phyloP scores from a whole-genome alignment of 2,888 invertebrate species.

The Phania funesta region DNA sequence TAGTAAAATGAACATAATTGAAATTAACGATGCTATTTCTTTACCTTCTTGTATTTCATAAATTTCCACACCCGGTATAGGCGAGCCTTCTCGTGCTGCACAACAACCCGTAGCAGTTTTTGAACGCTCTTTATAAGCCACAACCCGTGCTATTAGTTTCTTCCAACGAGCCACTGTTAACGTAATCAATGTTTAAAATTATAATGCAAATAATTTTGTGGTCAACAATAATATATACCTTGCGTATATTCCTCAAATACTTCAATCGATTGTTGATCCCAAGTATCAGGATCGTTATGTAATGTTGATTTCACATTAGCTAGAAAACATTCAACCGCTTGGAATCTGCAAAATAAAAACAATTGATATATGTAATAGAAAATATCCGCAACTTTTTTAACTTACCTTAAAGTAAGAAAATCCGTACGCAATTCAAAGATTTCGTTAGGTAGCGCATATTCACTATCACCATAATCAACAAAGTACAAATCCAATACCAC shows the following conservation, averaged over 20 bases:
- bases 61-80: conserved; percentile 89
- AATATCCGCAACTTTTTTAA: background rate
- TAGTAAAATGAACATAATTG: background rate
- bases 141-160: conserved; percentile 87
- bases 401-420: conserved; percentile 79
- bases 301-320: conserved; percentile 85
- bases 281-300: conserved; percentile 81
- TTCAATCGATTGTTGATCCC: conserved; percentile 84
- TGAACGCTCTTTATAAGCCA: conserved; percentile 85
- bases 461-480: conserved; percentile 93
- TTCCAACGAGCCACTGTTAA: conserved; percentile 89
- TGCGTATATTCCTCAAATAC: conserved; percentile 87
- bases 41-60: conserved; percentile 85
- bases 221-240: conserved; percentile 76
- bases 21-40: background rate
- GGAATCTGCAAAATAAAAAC: conserved; percentile 77
- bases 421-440: conserved; percentile 89
- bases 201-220: background rate
- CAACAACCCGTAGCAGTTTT: conserved; percentile 71
- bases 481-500: conserved; percentile 87
- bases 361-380: background rate
- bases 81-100: conserved; percentile 84
- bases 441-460: conserved; percentile 84
- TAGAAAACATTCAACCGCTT: conserved; percentile 94
- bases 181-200: conserved; percentile 39